Evolutionary conservation across 2,888 invertebrate species (phyloP).

Genomic region (Drosophila planitibia): DNA sequence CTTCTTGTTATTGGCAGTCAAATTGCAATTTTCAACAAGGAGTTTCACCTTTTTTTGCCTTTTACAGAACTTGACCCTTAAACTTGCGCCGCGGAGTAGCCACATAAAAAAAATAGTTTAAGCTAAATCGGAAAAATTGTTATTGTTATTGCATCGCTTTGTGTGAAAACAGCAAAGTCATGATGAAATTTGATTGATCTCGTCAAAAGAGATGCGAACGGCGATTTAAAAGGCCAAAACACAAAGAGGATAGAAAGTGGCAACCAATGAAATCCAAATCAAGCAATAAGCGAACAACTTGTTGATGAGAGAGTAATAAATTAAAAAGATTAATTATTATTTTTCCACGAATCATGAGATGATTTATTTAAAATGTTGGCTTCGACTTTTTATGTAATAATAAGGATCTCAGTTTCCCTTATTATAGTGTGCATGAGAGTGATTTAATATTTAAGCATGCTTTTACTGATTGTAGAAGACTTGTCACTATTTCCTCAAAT

Average conservation of each 20-base stretch:
- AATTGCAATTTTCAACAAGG: slow-evolving; percentile 33
- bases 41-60: slow-evolving; percentile 46
- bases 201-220: slow-evolving; percentile 30
- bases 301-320: slow-evolving; percentile 44
- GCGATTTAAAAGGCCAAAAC: slow-evolving; percentile 29
- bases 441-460: background rate
- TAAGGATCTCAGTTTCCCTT: background rate
- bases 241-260: slow-evolving; percentile 58
- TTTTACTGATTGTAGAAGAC: background rate
- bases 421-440: background rate
- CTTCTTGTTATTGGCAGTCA: slow-evolving; percentile 25
- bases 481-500: background rate
- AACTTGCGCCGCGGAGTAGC: slow-evolving; percentile 35
- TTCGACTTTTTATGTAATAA: background rate
- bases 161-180: slow-evolving; percentile 61
- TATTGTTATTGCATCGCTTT: slow-evolving; percentile 35
- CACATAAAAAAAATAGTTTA: slow-evolving; percentile 10
- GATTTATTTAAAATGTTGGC: background rate
- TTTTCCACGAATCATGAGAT: background rate
- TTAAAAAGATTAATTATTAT: slow-evolving; percentile 31
- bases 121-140: slow-evolving; percentile 52
- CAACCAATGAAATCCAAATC: slow-evolving; percentile 24
- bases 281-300: slow-evolving; percentile 42
- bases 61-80: slow-evolving; percentile 73
- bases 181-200: slow-evolving; percentile 57